Base-by-base conservation (phyloP, 2,888 invertebrate species). In the Chymomyza fuscimana region DNA sequence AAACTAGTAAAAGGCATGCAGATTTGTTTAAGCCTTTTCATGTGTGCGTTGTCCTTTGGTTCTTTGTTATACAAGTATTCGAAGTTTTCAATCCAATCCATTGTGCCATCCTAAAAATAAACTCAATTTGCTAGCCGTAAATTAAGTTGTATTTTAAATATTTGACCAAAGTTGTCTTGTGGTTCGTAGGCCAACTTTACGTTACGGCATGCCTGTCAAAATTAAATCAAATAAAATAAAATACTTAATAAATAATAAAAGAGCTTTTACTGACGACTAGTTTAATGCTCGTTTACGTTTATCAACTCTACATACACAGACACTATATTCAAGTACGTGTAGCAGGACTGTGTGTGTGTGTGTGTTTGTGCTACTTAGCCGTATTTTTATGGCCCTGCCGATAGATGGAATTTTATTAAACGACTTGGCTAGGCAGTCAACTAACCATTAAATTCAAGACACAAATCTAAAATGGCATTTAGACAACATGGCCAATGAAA, bases 381-480 rank as follows among this genome's bases (percentile, higher is more conserved):
- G 56, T 19, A 56, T 25, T 83, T 87, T 88, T 88, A 86, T 81
- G 72, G 88, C 72, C 69, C 70, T 62, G 73, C 72, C 86, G 74
- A 79, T 86, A 82, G 83, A 74, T 70, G 81, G 69, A 71, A 77
- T 80, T 88, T 88, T 83, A 83, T 83, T 82, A 82, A 75, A 76
- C 65, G 68, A n/a, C 75, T 68, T 52, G 62, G 69, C 25, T 65
- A 65, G 75, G 88, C 86, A 88, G 83, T 88, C 83, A 84, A 84
- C 83, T 88, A 84, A 84, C 83, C 83, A 84, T 84, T 84, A 84
- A 84, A 88, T 85, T 88, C 88, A 84, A 84, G 83, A 86, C 88
- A 88, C 88, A 83, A 88, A 83, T 83, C 88, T 88, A 88, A 83
- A 83, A 86, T 83, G 83, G 88, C 83, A 88, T 86, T 86, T 83